Evolutionary conservation across 2,113 vertebrate genomes (phyloP).

Genomic region (Calidris pugnax): DNA sequence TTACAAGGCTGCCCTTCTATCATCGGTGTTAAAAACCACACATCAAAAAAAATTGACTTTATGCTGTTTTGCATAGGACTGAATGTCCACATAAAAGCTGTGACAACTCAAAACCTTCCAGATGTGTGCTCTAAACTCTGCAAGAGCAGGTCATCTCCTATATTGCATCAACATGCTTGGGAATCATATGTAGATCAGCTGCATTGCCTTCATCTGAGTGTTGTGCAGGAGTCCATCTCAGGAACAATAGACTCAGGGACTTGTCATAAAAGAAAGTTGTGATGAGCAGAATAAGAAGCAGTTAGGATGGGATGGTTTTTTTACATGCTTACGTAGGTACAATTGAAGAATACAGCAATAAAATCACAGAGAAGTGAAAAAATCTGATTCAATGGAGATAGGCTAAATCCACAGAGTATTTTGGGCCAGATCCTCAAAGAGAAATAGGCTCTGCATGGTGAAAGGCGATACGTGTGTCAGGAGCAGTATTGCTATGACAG

Average conservation of each 20-base stretch:
- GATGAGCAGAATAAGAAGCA: neutral
- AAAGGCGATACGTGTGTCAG: neutral
- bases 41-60: neutral
- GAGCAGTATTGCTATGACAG: neutral
- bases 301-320: neutral
- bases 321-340: neutral
- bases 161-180: neutral
- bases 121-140: neutral
- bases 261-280: neutral
- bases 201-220: neutral
- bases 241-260: neutral
- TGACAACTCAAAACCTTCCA: neutral
- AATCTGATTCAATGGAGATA: neutral
- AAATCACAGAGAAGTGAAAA: neutral
- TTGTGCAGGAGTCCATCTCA: neutral
- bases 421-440: neutral
- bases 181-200: neutral
- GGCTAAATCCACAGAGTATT: neutral
- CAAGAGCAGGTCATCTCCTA: neutral
- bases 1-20: neutral
- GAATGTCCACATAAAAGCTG: neutral
- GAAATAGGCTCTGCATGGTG: neutral
- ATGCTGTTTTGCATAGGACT: neutral
- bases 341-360: neutral
- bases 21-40: rapidly evolving